Base-by-base conservation (phyloP, 2,888 invertebrate genomes). In the Glaucopsyche alexis region DNA sequence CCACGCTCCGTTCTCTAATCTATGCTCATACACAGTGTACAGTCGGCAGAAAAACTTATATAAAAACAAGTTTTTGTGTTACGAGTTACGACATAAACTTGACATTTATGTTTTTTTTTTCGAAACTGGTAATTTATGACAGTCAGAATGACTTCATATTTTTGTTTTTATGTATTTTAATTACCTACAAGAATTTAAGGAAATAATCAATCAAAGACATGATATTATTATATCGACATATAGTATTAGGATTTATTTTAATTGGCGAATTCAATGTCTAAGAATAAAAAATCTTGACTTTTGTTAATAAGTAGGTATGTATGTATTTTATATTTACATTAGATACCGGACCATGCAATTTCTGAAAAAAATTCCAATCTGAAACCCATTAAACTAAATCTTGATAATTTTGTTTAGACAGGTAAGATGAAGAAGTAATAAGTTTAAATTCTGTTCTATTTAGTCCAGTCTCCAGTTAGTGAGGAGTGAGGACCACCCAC, bases 91-190 rank as follows among this genome's bases (percentile, higher is more conserved):
- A 13, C 55, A 19, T 19, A 29, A 60, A 6, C 29, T 19, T 60
- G 9, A 60, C 29, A 55, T 55, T 55, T 19, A 9, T 55, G 9
- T 13, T 60, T 29, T 19, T 60, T 60, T 60, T 52, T 16, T 29
- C 29, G 4, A 3, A 16, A 5, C 6, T 16, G 55, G 55, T 5
- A 60, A 60, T 60, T 60, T 60, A 19, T 9, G 55, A 11, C 19
- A 60, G 16, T 55, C 29, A 60, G 29, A 60, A 13, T 60, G 55
- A 60, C 55, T 60, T 60, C 29, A 60, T 60, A 29, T 60, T 29
- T 60, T 60, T 52, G 52, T 60, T 60, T 60, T 60, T 60, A 29
- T 19, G 29, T 19, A 60, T 60, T 60, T 60, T 55, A 16, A 60
- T 11, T 55, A n/a, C n/a, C n/a, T n/a, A 16, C 9, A 29, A 60